phyloP scores from a whole-genome alignment of 2,888 invertebrate genomes.

The Beris morrisii region DNA sequence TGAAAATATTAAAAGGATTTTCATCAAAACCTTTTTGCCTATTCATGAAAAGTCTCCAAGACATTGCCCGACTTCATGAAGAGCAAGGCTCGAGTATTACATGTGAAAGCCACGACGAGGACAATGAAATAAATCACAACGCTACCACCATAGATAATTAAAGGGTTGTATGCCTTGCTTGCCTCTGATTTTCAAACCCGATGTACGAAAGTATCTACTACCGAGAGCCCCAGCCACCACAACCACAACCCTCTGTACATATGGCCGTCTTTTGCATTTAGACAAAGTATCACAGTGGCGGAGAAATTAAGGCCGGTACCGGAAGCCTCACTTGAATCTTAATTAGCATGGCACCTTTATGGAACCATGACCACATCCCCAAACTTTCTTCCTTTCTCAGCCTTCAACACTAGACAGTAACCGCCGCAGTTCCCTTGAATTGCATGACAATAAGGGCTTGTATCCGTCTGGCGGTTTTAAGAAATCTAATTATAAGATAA shows the following conservation, averaged over 20 bases:
- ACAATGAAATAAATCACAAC: conserved; percentile 4
- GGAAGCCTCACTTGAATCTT: conserved; percentile 4
- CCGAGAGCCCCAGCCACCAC: too few relatives aligned
- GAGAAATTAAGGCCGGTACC: neutral
- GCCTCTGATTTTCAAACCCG: conserved; percentile 5
- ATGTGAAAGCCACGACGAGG: neutral
- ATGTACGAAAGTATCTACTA: neutral
- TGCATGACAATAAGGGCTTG: conserved; percentile 13
- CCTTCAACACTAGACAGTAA: neutral
- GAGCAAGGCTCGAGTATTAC: too few relatives aligned
- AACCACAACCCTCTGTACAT: too few relatives aligned
- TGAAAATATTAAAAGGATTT: too few relatives aligned
- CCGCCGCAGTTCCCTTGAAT: conserved; percentile 11
- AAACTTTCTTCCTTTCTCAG: neutral
- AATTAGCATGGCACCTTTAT: conserved; percentile 12
- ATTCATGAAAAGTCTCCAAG: neutral
- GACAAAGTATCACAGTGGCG: neutral
- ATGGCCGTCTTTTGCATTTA: too few relatives aligned
- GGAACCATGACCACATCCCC: neutral
- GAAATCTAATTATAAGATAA: conserved; percentile 29
- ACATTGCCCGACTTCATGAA: neutral
- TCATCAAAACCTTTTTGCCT: neutral
- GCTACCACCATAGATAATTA: conserved; percentile 13
- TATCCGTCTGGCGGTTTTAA: conserved; percentile 21
- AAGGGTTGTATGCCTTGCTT: conserved; percentile 2